Evolutionary conservation across 2,888 invertebrate species (phyloP).

Genomic region (Drosophila yooni): DNA sequence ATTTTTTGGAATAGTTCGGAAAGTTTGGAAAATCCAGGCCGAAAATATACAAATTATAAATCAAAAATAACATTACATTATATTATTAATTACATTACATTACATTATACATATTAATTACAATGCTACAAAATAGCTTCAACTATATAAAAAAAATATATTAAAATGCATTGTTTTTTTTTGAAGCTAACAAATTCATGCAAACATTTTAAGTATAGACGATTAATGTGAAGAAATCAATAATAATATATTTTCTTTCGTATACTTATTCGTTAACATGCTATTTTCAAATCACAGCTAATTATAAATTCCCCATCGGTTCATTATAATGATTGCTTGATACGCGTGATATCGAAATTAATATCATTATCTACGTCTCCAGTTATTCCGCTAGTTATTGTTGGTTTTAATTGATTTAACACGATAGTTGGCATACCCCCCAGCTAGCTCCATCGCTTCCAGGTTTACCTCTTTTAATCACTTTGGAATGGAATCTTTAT

Average conservation of each 20-base stretch:
- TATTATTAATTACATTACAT: too few species aligned
- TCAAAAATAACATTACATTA: background rate
- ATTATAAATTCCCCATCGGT: constrained; percentile 5
- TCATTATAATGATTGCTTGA: constrained; percentile 23
- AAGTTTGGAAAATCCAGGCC: background rate
- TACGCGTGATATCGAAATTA: constrained; percentile 16
- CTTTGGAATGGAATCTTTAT: constrained; percentile 3
- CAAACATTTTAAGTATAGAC: background rate
- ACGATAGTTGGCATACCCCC: background rate
- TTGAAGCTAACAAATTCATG: background rate
- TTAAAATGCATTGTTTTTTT: background rate
- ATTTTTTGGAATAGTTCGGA: background rate
- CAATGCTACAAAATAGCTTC: background rate
- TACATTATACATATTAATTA: background rate
- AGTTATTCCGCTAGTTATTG: constrained; percentile 8
- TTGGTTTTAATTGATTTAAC: constrained; percentile 31
- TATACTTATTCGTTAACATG: background rate
- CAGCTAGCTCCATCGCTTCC: background rate
- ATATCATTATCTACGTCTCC: constrained; percentile 16
- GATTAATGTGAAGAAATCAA: background rate
- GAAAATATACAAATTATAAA: background rate
- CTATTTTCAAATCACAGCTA: constrained; percentile 16
- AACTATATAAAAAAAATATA: background rate
- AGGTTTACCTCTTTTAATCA: constrained; percentile 7
- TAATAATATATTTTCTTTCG: background rate